phyloP scores from a whole-genome alignment of 2,113 vertebrate genomes.

The Ailurus styani region DNA sequence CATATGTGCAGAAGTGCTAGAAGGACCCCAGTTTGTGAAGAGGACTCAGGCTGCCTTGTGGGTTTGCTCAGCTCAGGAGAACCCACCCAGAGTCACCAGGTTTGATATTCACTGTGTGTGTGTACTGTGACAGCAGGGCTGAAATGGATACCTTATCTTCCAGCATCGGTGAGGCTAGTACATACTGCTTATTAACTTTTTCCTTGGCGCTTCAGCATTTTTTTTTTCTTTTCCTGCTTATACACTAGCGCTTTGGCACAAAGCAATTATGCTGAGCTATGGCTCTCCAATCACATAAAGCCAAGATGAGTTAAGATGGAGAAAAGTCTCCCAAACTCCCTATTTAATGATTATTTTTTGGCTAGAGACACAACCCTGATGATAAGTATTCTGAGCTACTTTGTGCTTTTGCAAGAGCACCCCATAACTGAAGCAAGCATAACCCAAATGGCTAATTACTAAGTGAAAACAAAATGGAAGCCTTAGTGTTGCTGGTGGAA shows the following conservation, averaged over 20 bases:
- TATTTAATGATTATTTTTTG: not conserved
- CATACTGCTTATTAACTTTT: not conserved
- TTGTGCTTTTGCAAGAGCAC: not conserved
- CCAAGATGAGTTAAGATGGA: not conserved
- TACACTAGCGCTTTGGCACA: not conserved
- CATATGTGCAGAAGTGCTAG: not conserved
- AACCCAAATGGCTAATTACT: not conserved
- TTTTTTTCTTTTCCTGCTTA: not conserved
- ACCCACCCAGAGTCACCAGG: too few relatives aligned
- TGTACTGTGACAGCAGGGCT: not conserved
- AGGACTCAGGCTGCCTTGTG: not conserved
- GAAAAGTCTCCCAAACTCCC: not conserved
- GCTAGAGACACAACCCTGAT: not conserved
- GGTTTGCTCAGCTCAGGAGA: not conserved
- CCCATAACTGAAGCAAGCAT: not conserved
- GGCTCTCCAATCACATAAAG: not conserved
- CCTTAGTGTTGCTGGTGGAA: not conserved
- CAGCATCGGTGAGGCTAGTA: not conserved
- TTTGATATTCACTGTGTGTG: not conserved
- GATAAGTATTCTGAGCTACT: not conserved
- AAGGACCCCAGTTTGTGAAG: not conserved
- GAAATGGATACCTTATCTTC: not conserved
- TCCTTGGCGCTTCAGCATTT: not conserved
- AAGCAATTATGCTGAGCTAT: not conserved
- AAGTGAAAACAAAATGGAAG: not conserved